phyloP scores from a whole-genome alignment of 2,113 vertebrate genomes.

The Oxygymnocypris stewartii region DNA sequence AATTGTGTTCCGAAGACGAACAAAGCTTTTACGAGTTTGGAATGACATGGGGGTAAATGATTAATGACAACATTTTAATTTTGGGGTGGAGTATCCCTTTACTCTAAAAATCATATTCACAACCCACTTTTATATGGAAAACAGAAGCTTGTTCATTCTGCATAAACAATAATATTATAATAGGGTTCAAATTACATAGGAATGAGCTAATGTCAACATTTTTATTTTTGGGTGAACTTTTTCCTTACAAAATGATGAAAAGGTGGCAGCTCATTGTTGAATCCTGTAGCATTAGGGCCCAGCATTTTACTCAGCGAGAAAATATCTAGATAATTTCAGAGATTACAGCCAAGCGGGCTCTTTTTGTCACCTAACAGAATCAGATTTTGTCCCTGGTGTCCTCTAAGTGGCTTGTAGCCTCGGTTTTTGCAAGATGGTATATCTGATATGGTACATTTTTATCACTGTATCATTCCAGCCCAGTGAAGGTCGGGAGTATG shows the following conservation, averaged over 20 bases:
- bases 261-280: not conserved
- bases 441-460: constrained; percentile 13
- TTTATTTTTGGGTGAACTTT: not conserved
- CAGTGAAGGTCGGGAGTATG: constrained; percentile 45
- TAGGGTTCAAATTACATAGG: not conserved
- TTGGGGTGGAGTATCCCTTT: no score
- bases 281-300: constrained; percentile 13
- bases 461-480: constrained; percentile 22
- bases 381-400: constrained; percentile 29
- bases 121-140: no score
- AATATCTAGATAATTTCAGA: constrained; percentile 8
- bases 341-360: constrained; percentile 15
- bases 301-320: not conserved
- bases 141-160: no score
- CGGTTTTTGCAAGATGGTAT: constrained; percentile 32
- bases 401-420: constrained; percentile 21
- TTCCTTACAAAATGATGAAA: not conserved
- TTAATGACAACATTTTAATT: no score
- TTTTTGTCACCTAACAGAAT: constrained; percentile 27
- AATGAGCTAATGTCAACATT: not conserved
- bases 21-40: no score
- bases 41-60: no score
- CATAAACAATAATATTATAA: no score
- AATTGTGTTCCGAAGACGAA: no score
- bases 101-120: no score